Evolutionary conservation across 2,797 vertebrate genomes (phyloP).

Genomic region (Chaetodon trifasciatus): DNA sequence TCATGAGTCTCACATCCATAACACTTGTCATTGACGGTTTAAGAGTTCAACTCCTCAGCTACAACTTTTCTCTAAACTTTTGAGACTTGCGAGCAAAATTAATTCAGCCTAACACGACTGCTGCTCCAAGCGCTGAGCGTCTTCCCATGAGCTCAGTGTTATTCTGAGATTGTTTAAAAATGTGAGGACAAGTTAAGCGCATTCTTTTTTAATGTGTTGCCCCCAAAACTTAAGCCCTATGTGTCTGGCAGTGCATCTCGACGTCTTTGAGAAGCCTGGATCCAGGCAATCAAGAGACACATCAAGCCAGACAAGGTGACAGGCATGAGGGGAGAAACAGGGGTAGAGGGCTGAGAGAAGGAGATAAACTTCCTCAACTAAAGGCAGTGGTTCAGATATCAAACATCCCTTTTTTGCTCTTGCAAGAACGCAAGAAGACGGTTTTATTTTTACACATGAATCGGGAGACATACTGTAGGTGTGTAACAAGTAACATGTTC

Average conservation of each 20-base stretch:
- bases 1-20: not conserved
- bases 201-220: conserved; percentile 55
- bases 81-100: conserved; percentile 46
- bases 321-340: conserved; percentile 42
- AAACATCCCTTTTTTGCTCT: conserved; percentile 55
- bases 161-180: conserved; percentile 57
- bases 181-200: conserved; percentile 58
- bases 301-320: conserved; percentile 67
- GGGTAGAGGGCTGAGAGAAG: conserved; percentile 41
- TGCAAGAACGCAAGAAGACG: conserved; percentile 43
- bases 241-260: conserved; percentile 51
- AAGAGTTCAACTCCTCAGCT: conserved; percentile 26
- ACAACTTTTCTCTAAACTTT: conserved; percentile 60
- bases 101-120: conserved; percentile 43
- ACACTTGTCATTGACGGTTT: not conserved
- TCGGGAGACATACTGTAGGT: conserved; percentile 55
- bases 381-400: conserved; percentile 68
- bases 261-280: conserved; percentile 62
- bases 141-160: conserved; percentile 60
- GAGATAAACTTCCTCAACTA: conserved; percentile 68
- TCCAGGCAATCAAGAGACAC: conserved; percentile 69
- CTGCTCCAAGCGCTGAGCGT: conserved; percentile 36
- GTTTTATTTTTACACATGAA: conserved; percentile 77
- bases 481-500: conserved; percentile 62
- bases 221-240: conserved; percentile 61